phyloP scores from a whole-genome alignment of 2,888 invertebrate species.

The Polydrusus cervinus region DNA sequence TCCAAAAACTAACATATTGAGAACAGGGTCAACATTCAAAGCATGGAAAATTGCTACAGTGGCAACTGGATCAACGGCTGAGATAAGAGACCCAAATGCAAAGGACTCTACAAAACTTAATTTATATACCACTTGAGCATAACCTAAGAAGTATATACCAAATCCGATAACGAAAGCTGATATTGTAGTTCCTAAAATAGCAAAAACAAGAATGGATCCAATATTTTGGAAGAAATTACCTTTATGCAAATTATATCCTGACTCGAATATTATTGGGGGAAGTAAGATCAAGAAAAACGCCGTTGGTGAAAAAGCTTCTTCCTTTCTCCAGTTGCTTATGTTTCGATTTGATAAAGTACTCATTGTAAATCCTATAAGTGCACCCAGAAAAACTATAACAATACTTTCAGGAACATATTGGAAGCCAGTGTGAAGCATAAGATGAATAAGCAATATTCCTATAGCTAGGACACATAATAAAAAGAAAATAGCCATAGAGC shows the following conservation, averaged over 20 bases:
- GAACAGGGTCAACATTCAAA: constrained; percentile 95
- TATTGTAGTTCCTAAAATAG: constrained; percentile 96
- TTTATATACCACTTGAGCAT: constrained; percentile 92
- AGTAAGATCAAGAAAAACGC: constrained; percentile 97
- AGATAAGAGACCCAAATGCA: constrained; percentile 98
- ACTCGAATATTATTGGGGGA: constrained; percentile 99
- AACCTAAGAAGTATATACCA: constrained; percentile 94
- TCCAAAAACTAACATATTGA: constrained; percentile 99
- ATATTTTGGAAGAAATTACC: constrained; percentile 98
- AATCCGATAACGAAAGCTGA: constrained; percentile 98
- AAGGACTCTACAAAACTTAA: constrained; percentile 97
- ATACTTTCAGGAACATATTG: constrained; percentile 98
- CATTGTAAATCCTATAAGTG: constrained; percentile 91
- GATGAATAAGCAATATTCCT: constrained; percentile 94
- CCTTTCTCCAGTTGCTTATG: constrained; percentile 96
- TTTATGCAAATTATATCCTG: constrained; percentile 98
- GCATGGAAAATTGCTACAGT: constrained; percentile 99
- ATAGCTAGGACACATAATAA: constrained; percentile 95
- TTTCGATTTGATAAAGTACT: constrained; percentile 92
- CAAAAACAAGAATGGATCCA: constrained; percentile 98
- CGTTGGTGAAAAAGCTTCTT: constrained; percentile 98
- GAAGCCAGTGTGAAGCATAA: constrained; percentile 95
- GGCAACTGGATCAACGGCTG: constrained; percentile 99
- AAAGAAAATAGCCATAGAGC: constrained; percentile 98
- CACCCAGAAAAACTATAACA: constrained; percentile 96